phyloP scores from a whole-genome alignment of 2,113 vertebrate genomes.

The Ammodytes marinus region DNA sequence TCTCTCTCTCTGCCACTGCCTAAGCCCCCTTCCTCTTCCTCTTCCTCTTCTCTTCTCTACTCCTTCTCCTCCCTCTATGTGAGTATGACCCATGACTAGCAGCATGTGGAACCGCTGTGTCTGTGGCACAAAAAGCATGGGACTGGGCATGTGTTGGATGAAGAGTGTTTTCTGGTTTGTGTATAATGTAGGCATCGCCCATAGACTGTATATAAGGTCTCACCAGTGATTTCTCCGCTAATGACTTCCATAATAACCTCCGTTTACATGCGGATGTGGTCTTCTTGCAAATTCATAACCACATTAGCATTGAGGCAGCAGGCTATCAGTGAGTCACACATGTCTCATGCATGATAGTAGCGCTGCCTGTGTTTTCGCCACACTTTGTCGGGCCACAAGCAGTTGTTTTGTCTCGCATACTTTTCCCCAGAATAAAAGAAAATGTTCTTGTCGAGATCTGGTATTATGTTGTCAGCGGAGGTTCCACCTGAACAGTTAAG shows the following conservation, averaged over 20 bases:
- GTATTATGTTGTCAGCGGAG: slow-evolving; percentile 32
- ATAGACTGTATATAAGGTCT: neutral
- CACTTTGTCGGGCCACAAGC: slow-evolving; percentile 6
- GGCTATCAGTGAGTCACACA: slow-evolving; percentile 37
- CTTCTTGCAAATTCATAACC: slow-evolving; percentile 50
- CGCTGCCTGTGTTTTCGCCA: slow-evolving; percentile 29
- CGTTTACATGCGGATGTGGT: slow-evolving; percentile 55
- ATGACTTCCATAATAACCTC: slow-evolving; percentile 56
- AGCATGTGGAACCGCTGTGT: slow-evolving; percentile 66
- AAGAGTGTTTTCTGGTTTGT: slow-evolving; percentile 42
- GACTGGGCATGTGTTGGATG: slow-evolving; percentile 61
- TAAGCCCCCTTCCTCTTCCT: slow-evolving; percentile 44
- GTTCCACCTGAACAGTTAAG: slow-evolving; percentile 28
- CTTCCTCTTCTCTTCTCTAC: slow-evolving; percentile 52
- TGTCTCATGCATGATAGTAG: slow-evolving; percentile 24
- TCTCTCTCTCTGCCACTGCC: slow-evolving; percentile 55
- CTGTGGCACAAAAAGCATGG: slow-evolving; percentile 63
- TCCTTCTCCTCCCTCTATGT: slow-evolving; percentile 67
- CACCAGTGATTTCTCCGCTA: slow-evolving; percentile 61
- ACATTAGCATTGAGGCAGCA: slow-evolving; percentile 37
- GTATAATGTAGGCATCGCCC: neutral
- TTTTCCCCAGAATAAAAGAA: neutral
- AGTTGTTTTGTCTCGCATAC: slow-evolving; percentile 5
- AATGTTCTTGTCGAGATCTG: slow-evolving; percentile 26
- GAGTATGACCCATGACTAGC: slow-evolving; percentile 72